Percentiles rank a stretch among this genome's conserved stretches.
Evolutionary conservation across 2,113 vertebrate genomes (phyloP).

Genomic region (Oxyura jamaicensis): DNA sequence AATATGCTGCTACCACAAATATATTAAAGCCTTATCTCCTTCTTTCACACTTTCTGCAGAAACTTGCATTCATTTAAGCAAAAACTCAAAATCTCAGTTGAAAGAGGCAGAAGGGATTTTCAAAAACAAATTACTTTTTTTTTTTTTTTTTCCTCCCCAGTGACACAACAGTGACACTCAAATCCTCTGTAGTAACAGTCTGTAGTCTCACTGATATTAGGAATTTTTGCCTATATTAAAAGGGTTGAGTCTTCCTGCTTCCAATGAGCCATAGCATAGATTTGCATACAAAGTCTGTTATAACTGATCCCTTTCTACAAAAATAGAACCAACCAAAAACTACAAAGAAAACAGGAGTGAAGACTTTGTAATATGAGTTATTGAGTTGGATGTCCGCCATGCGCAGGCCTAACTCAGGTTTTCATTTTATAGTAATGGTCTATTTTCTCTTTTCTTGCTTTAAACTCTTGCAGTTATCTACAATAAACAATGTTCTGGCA

Average conservation of each 20-base stretch:
- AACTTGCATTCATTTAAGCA: neutral
- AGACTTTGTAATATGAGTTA: neutral
- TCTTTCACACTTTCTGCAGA: neutral
- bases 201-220: neutral
- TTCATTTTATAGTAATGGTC: neutral
- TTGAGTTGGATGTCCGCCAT: too few species aligned
- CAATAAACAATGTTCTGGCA: conserved; percentile 34
- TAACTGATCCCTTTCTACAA: neutral
- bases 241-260: neutral
- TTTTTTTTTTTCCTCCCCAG: neutral
- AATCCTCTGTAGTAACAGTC: neutral
- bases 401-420: neutral
- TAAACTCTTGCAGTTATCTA: neutral
- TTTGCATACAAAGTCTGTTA: neutral
- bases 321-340: neutral
- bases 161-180: neutral
- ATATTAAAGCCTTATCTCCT: neutral
- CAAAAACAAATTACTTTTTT: neutral
- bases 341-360: neutral
- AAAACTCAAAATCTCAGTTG: neutral
- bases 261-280: neutral
- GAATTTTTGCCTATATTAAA: neutral
- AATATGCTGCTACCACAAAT: neutral
- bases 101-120: neutral
- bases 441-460: neutral